Base-by-base conservation (phyloP, 2,113 vertebrate species). In the Nipponia nippon region DNA sequence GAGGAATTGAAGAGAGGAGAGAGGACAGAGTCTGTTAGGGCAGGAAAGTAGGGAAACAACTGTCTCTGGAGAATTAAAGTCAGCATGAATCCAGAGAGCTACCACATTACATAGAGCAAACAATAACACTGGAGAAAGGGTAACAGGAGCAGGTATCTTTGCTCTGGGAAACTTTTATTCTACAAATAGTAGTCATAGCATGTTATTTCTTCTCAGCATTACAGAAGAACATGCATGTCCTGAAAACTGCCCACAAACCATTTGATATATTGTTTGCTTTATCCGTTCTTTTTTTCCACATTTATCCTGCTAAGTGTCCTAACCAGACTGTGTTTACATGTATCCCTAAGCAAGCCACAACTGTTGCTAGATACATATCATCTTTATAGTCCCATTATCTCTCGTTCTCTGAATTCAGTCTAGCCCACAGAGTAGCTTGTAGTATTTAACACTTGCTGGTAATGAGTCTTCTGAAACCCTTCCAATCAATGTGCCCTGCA, bases 261-360 rank as follows among this genome's bases (percentile, higher is more conserved):
- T 49, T 73, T 73, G 32, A 83, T 83, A 15, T 7, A 36, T 58
- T 87, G 82, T 78, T 96, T 80, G 53, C 55, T 80, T 90, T 86
- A 88, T 56, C 63, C 75, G 85, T 90, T 91, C 11, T 82, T 66
- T 36, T 53, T 44, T 44, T 23, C 84, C 30, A 61, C 62, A 11
- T 88, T 96, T 90, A 67, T 71, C 59, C 90, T 52, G 23, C 58
- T 83, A 90, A 96, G 38, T 86, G 55, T 92, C 52, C 32, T 65
- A 52, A 86, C 71, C 52, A 94, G 87, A 66, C 78, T 90, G 52
- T 96, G 96, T 94, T 97, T 96, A 96, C 53, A 66, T 86, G 66
- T 69, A 61, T 95, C 50, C 66, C 46, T 93, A 93, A 93, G 96
- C 59, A 92, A 95, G 82, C 53, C 90, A 87, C 71, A 90, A 87